Base-by-base conservation (phyloP, 2,888 invertebrate genomes). In the Caradrina kadenii region DNA sequence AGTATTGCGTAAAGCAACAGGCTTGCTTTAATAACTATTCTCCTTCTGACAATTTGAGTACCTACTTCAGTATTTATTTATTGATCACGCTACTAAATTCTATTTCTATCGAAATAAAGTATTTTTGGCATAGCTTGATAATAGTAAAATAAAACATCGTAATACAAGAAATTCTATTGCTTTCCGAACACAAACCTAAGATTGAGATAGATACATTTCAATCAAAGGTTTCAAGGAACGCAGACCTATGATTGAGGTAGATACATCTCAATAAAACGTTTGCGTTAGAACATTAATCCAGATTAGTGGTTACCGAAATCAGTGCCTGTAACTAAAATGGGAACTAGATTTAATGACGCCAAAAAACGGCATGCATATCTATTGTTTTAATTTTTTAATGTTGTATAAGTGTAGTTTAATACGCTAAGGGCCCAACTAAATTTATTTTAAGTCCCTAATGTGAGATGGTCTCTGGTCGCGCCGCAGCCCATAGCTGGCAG, bases 401-500 rank as follows among this genome's bases (percentile, higher is more conserved):
- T 13, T 63, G 45, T 26, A n/a, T 42, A 61, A 60, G 50, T 73
- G 48, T 64, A 21, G 53, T 64, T 73, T 50, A 54, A 64, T 75
- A 63, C 60, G 2, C 63, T 52, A 58, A 73, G 73, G 74, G 68
- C 72, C 67, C 19, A 68, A 75, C 59, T 56, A 80, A 74, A 69
- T 82, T 58, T 73, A 83, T 81, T 84, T 71, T 55, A 85, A 83
- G 88, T 92, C 92, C 93, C 91, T 86, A 86, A 86, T 81, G 87
- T 77, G 88, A 90, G 89, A 88, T 89, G 86, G 94, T 90, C 93
- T 93, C 92, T 89, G 86, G 94, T 90, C 93, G 93, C 92, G 93
- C 84, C 93, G 84, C 81, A 77, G 85, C 64, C 94, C 94, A 91
- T 93, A 93, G 90, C 76, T 74, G 93, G 92, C 80, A 70, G 65